These are phyloP conservation scores for Trichopoda pennipes DNA, from an alignment of 2,888 invertebrate species.

Conservation along the genomic window DNA sequence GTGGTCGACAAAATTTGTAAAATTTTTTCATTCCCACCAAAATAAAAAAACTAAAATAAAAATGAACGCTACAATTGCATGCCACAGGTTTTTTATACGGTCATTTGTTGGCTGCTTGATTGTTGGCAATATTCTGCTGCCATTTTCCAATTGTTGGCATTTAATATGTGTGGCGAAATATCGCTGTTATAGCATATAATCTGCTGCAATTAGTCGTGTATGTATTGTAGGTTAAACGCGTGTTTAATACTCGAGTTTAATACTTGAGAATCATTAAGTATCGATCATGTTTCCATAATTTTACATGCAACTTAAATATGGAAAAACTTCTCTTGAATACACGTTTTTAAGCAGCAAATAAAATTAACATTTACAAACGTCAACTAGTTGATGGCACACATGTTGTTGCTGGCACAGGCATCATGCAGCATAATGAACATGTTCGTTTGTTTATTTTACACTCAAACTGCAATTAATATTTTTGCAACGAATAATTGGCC, in stretches of 20 bases:
- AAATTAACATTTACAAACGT: slow-evolving; percentile 48
- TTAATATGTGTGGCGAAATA: slow-evolving; percentile 27
- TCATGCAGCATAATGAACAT: slow-evolving; percentile 37
- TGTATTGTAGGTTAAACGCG: slow-evolving; percentile 67
- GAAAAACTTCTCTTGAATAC: slow-evolving; percentile 17
- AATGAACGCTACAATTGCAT: slow-evolving; percentile 49
- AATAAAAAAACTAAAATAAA: too few species aligned
- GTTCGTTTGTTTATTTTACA: slow-evolving; percentile 47
- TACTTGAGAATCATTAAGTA: slow-evolving; percentile 37
- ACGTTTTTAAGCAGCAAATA: slow-evolving; percentile 27
- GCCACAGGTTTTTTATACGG: slow-evolving; percentile 38
- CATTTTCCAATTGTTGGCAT: slow-evolving; percentile 31
- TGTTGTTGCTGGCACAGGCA: slow-evolving; percentile 25
- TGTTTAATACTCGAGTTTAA: slow-evolving; percentile 57
- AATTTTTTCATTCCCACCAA: not conserved
- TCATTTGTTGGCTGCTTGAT: slow-evolving; percentile 41
- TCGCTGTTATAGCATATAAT: slow-evolving; percentile 47
- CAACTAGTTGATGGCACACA: slow-evolving; percentile 51
- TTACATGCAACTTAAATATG: slow-evolving; percentile 12
- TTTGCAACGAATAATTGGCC: not conserved
- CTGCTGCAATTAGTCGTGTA: slow-evolving; percentile 52
- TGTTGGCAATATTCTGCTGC: slow-evolving; percentile 17
- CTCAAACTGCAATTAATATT: slow-evolving; percentile 44
- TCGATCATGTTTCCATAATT: slow-evolving; percentile 25
- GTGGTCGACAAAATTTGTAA: not conserved